A percentile compares a stretch with the other conserved stretches of the same genome.
These are phyloP conservation scores for Aphaenogaster ashmeadi DNA, from an alignment of 1,140 invertebrate genomes.

Conservation along the genomic window DNA sequence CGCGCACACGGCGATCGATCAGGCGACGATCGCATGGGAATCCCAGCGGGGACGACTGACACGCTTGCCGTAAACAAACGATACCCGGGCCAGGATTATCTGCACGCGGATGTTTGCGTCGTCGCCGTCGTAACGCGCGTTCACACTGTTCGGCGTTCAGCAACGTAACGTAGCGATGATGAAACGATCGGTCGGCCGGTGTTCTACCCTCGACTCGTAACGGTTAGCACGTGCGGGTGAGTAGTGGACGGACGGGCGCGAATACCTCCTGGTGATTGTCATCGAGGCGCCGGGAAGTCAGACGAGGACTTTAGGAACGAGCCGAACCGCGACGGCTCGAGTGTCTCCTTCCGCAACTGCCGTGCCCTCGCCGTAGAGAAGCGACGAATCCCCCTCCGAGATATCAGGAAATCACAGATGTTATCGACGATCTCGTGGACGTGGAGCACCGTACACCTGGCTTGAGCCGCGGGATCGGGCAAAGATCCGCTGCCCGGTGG, in stretches of 20 bases:
- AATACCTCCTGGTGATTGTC: neutral
- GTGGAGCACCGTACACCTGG: neutral
- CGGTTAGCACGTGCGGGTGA: neutral
- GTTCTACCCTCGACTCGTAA: neutral
- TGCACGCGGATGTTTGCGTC: neutral
- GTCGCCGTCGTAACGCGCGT: neutral
- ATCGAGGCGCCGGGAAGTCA: neutral
- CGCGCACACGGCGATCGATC: neutral
- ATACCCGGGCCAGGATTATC: neutral
- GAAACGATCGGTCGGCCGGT: neutral
- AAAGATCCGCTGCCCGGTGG: neutral
- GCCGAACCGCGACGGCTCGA: too few relatives aligned
- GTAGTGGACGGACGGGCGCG: neutral
- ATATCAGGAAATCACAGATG: neutral
- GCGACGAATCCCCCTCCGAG: neutral
- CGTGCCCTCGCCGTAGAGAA: neutral
- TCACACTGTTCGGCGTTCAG: neutral
- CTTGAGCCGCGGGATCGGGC: neutral
- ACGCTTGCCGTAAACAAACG: slow-evolving; percentile 1
- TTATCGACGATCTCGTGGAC: neutral
- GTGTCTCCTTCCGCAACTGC: too few relatives aligned
- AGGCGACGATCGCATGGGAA: neutral
- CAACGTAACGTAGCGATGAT: neutral
- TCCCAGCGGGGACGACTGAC: neutral
- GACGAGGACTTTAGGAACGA: neutral